Conservation (phyloP, 1,140 invertebrate genomes). For the Mercenaria mercenaria region DNA sequence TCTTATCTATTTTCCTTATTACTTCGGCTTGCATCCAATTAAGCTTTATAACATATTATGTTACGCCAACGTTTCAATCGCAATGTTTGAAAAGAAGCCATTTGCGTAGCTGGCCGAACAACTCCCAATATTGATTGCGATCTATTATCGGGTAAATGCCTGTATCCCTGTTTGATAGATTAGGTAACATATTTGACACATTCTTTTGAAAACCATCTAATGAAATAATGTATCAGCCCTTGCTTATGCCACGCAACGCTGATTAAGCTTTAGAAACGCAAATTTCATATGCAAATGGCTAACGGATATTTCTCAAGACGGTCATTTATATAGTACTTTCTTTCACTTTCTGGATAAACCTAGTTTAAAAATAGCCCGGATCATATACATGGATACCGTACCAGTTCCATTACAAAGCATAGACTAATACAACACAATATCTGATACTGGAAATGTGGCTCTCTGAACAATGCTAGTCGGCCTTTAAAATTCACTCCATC, state of each 20-base stretch:
- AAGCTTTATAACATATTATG: background rate
- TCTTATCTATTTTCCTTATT: background rate
- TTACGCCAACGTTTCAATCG: background rate
- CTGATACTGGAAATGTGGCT: no score
- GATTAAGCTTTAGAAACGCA: background rate
- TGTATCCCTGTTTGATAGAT: constrained; percentile 5
- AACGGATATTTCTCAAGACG: no score
- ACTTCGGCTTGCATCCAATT: background rate
- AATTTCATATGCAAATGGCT: constrained; percentile 9
- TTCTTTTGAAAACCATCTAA: background rate
- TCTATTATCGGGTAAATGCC: background rate
- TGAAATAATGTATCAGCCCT: constrained; percentile 2
- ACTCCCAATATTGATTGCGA: background rate
- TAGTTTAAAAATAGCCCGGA: no score
- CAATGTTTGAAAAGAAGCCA: background rate
- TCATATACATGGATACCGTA: no score
- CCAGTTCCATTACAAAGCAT: no score
- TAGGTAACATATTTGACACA: constrained; percentile 24
- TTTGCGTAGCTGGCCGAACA: background rate
- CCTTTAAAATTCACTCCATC: no score
- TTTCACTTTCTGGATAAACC: no score
- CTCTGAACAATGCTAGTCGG: no score
- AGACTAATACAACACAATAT: no score
- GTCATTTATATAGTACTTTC: no score
- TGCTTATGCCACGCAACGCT: background rate